A percentile compares a stretch with the other conserved stretches of the same genome.
Evolutionary conservation across 2,797 vertebrate species (phyloP).

Genomic region (Sphaeramia orbicularis): DNA sequence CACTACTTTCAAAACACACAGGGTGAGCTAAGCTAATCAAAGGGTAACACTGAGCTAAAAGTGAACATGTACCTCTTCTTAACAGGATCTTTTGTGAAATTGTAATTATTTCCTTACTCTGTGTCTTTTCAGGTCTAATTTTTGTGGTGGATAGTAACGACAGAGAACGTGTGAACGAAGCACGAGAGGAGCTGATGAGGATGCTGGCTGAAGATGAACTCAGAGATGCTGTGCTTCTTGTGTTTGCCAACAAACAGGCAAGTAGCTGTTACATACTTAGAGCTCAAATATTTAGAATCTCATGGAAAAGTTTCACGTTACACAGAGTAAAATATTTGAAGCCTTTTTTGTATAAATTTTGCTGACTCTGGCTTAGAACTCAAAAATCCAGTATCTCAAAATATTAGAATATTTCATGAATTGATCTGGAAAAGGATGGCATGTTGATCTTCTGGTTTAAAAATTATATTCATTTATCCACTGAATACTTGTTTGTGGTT

Average conservation of each 20-base stretch:
- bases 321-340: too few relatives aligned
- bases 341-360: too few relatives aligned
- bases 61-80: background rate
- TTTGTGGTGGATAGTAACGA: slow-evolving; percentile 99
- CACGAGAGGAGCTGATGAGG: slow-evolving; percentile 97
- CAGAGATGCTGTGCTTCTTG: slow-evolving; percentile 94
- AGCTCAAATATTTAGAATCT: background rate
- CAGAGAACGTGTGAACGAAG: slow-evolving; percentile 96
- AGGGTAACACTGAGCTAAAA: background rate
- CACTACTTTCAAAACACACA: slow-evolving; percentile 87
- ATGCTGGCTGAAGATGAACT: slow-evolving; percentile 98
- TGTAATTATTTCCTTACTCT: background rate
- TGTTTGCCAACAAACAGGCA: slow-evolving; percentile 98
- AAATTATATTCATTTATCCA: too few relatives aligned
- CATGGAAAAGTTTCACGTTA: too few relatives aligned
- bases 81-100: background rate
- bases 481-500: too few relatives aligned
- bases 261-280: slow-evolving; percentile 17
- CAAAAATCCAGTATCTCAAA: too few relatives aligned
- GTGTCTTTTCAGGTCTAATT: slow-evolving; percentile 88
- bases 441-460: too few relatives aligned
- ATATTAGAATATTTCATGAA: too few relatives aligned
- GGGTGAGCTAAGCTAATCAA: slow-evolving; percentile 71
- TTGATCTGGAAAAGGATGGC: too few relatives aligned
- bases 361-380: too few relatives aligned